Evolutionary conservation across 1,140 invertebrate species (phyloP).

Genomic region (Pogonomyrmex barbatus): DNA sequence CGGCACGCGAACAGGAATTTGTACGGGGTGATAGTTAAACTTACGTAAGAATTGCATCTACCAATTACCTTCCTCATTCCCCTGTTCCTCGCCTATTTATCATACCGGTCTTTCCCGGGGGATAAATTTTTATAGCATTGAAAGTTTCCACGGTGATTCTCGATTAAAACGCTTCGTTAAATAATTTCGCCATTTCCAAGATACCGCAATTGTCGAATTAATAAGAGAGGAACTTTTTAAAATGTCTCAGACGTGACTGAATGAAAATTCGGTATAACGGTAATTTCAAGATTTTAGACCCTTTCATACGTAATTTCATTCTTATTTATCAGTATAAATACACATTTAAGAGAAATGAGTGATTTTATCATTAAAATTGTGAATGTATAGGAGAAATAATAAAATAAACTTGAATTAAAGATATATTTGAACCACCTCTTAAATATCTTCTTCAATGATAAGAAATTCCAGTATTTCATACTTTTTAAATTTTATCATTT

Average conservation of each 20-base stretch:
- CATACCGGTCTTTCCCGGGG: conserved; percentile 24
- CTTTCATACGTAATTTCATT: conserved; percentile 1
- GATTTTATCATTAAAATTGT: background rate
- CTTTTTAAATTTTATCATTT: conserved; percentile 31
- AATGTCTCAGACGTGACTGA: conserved; percentile 7
- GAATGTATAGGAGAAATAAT: conserved; percentile 12
- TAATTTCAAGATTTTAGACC: background rate
- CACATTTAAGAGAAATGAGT: background rate
- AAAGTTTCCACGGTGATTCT: conserved; percentile 41
- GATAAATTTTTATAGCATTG: conserved; percentile 59
- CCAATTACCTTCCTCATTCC: conserved; percentile 52
- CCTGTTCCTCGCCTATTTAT: conserved; percentile 7
- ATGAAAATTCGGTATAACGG: background rate
- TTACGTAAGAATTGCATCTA: conserved; percentile 47
- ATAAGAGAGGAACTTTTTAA: background rate
- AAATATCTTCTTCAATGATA: conserved; percentile 22
- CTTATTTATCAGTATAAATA: background rate
- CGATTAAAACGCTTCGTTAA: conserved; percentile 58
- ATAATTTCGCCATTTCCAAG: conserved; percentile 40
- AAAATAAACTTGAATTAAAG: conserved; percentile 12
- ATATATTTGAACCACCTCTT: conserved; percentile 32
- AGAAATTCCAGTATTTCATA: conserved; percentile 4
- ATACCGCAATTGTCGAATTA: conserved; percentile 24
- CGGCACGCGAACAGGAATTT: conserved; percentile 41
- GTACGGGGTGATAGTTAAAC: conserved; percentile 43